A percentile compares a stretch with the other conserved stretches of the same genome.
These are phyloP conservation scores for Chaetura pelagica DNA, from an alignment of 2,113 vertebrate species.

Conservation along the genomic window DNA sequence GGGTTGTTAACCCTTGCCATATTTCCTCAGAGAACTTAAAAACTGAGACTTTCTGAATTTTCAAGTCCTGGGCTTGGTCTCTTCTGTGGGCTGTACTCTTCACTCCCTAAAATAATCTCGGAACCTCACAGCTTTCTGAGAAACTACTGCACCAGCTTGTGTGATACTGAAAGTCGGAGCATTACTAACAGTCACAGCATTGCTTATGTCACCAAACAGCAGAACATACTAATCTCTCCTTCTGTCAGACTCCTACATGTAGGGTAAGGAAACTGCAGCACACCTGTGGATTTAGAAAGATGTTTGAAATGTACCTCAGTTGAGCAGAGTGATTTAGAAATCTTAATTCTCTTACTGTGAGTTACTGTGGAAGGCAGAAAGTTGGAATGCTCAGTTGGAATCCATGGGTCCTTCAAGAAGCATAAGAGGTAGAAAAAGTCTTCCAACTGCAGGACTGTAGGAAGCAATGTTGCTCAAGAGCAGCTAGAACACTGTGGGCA, in stretches of 20 bases:
- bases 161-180: background rate
- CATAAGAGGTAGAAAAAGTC: background rate
- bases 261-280: background rate
- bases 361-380: background rate
- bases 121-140: background rate
- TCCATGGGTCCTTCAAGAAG: background rate
- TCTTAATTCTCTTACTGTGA: background rate
- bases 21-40: background rate
- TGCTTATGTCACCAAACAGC: background rate
- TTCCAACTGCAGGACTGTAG: background rate
- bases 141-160: background rate
- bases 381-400: background rate
- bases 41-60: background rate
- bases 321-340: background rate
- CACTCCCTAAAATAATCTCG: background rate
- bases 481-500: background rate
- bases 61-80: background rate
- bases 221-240: background rate
- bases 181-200: background rate
- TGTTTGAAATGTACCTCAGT: background rate
- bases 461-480: background rate
- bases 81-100: background rate
- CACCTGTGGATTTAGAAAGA: background rate
- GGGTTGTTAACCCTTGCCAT: background rate
- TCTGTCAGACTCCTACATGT: background rate